Evolutionary conservation across 2,797 vertebrate genomes (phyloP).

Genomic region (Strix occidentalis): DNA sequence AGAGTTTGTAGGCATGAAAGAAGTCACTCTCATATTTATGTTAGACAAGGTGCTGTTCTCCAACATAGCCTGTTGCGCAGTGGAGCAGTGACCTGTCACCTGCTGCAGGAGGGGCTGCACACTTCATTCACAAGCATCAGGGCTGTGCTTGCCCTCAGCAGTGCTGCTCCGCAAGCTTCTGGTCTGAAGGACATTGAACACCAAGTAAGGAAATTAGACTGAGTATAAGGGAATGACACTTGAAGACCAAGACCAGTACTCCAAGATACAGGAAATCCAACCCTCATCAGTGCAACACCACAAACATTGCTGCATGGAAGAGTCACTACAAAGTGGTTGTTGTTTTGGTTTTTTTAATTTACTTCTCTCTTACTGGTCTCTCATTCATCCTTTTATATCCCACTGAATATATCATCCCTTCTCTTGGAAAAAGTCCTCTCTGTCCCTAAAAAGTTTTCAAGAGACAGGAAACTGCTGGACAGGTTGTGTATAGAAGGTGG

Average conservation of each 20-base stretch:
- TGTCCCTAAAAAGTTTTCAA: background rate
- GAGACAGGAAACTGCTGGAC: background rate
- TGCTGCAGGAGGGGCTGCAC: background rate
- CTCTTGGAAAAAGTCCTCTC: background rate
- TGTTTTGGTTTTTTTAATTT: background rate
- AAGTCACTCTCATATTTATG: background rate
- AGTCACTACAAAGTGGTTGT: background rate
- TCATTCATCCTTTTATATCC: background rate
- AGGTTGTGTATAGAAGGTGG: background rate
- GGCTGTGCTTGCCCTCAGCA: background rate
- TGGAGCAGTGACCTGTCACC: accelerated
- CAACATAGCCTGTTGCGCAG: background rate
- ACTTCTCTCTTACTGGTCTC: background rate
- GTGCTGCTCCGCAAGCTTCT: background rate
- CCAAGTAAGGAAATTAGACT: background rate
- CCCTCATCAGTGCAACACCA: background rate
- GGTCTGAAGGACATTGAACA: background rate
- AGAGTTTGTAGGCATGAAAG: background rate
- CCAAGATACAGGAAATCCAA: background rate
- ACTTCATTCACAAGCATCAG: background rate
- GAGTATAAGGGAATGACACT: background rate
- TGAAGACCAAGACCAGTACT: background rate
- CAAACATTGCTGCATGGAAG: background rate
- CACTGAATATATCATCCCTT: background rate
- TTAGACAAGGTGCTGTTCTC: background rate